A percentile compares a stretch with the other conserved stretches of the same genome.
Conservation (phyloP, 2,888 invertebrate genomes). For the Drosophila setosimentum region DNA sequence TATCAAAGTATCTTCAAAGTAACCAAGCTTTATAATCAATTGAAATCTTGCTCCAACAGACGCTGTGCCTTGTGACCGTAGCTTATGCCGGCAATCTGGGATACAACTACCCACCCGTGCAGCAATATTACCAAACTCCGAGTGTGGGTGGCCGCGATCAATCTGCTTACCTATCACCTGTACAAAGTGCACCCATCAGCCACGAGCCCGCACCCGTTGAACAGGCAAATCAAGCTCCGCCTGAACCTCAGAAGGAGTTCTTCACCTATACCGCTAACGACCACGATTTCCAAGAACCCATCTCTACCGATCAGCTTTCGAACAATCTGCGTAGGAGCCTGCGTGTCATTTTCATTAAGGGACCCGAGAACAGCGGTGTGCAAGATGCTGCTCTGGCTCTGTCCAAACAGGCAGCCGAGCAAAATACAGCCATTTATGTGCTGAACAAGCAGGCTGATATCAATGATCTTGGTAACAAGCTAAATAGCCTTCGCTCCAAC, state of each 20-base stretch:
- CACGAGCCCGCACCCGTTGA: constrained; percentile 23
- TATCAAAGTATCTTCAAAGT: constrained; percentile 6
- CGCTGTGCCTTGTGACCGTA: constrained; percentile 66
- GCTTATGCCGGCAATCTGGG: constrained; percentile 66
- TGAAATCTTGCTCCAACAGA: constrained; percentile 16
- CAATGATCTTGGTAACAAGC: constrained; percentile 71
- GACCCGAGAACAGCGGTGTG: constrained; percentile 81
- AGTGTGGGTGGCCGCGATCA: constrained; percentile 39
- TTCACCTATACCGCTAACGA: constrained; percentile 81
- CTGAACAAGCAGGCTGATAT: constrained; percentile 82
- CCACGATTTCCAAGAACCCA: constrained; percentile 70
- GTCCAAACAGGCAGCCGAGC: constrained; percentile 76
- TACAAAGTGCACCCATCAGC: constrained; percentile 1
- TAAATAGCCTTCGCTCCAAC: constrained; percentile 69
- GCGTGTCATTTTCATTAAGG: constrained; percentile 84
- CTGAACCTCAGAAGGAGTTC: constrained; percentile 80
- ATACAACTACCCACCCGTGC: constrained; percentile 75
- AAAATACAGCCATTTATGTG: constrained; percentile 82
- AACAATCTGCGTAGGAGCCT: constrained; percentile 71
- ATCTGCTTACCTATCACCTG: constrained; percentile 41
- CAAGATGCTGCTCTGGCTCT: constrained; percentile 77
- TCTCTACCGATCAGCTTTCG: constrained; percentile 57
- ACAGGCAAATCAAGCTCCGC: constrained; percentile 51
- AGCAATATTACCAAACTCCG: constrained; percentile 45
- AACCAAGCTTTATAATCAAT: neutral